Evolutionary conservation across 2,888 invertebrate genomes (phyloP), one percentile per base, ranked within the genome.

Genomic region (Drosophila stalkeri): DNA sequence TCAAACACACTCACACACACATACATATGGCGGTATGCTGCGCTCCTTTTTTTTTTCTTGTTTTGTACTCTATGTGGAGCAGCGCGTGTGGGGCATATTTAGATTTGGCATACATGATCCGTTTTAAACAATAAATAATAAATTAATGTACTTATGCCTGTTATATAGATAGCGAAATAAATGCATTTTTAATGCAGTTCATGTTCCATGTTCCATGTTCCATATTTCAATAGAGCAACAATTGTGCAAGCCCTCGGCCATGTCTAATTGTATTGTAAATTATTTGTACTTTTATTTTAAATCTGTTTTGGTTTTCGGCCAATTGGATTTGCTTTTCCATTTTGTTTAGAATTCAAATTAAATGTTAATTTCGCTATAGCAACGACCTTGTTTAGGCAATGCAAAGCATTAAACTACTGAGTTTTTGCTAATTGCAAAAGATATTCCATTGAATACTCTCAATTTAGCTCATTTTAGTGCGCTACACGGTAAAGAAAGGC

Each of bases 1-100:
- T 8, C 37, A 57, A 39, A 65, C 43, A 66, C 54, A 37, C 23
- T 55, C 46, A 64, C 46, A 62, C 54, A 39, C 37, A 31, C 35
- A 64, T 35, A 65, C 44, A 73, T 49, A 54, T 73, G 66, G 23
- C 47, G 18, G 46, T 1, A 47, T 70, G 47, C 35, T 18, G n/a
- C 1, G 18, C 12, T 3, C 47, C 16, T 49, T 35, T 33, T 33
- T 33, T 11, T 11, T 35, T 11, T 11, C 16, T 39, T 39, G 12
- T 27, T 27, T 27, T 39, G 14, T 51, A 35, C 33, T 51, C 51
- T 51, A 20, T 51, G 51, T 12, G 6, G 49, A 6, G 49, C 31
- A 6, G n/a, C 18, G 49, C 18, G 18, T n/a, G 49, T 33, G 49
- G 31, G 49, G 31, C 49, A 33, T 51, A 51, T 33, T 33, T 51